Conservation (phyloP, 1,140 invertebrate genomes). For the Neodiprion fabricii region DNA sequence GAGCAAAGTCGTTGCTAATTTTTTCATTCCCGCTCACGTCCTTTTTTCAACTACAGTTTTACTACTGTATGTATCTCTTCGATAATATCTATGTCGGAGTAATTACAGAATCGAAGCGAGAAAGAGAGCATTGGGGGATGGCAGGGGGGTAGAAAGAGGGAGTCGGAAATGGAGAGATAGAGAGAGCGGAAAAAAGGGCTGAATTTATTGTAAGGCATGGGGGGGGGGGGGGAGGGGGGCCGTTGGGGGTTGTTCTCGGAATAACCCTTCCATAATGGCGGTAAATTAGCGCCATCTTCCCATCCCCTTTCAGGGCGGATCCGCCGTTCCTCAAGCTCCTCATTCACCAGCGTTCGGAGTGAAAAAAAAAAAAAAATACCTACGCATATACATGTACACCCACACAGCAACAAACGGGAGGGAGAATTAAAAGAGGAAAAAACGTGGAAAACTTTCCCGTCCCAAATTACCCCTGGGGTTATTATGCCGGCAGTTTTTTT, state of each 20-base stretch:
- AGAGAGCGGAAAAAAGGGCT: conserved; percentile 13
- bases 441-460: no score
- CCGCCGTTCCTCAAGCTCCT: conserved; percentile 4
- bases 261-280: conserved; percentile 46
- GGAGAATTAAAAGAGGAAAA: no score
- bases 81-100: conserved; percentile 9
- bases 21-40: no score
- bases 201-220: neutral
- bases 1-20: no score
- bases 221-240: neutral
- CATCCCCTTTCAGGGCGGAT: conserved; percentile 15
- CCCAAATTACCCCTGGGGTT: no score
- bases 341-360: neutral
- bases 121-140: neutral
- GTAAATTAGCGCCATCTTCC: conserved; percentile 40
- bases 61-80: no score
- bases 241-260: conserved; percentile 22
- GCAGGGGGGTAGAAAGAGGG: conserved; percentile 13
- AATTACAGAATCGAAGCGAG: conserved; percentile 1
- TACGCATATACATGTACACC: no score
- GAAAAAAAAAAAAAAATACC: no score
- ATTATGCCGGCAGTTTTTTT: no score
- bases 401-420: no score
- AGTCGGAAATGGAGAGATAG: conserved; percentile 13
- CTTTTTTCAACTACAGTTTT: no score